Conservation (phyloP, 1,140 invertebrate genomes). For the Scaptomyza hsui region DNA sequence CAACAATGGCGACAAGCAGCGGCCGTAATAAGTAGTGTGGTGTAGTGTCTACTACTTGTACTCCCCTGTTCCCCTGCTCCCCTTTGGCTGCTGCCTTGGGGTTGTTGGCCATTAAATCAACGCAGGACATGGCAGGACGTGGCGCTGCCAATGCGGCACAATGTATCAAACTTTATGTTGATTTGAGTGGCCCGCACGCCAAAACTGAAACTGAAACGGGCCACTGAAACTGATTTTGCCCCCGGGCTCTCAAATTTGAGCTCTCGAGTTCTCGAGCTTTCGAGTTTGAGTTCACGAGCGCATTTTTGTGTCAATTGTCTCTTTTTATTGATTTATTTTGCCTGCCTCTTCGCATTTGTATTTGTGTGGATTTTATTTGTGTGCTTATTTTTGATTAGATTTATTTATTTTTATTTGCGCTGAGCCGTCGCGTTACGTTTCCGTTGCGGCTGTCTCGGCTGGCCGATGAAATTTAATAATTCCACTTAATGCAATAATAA, state of each 20-base stretch:
- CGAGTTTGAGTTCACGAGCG: slow-evolving; percentile 1
- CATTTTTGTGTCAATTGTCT: slow-evolving; percentile 53
- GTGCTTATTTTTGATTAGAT: slow-evolving; percentile 83
- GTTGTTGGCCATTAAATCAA: slow-evolving; percentile 75
- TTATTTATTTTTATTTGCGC: slow-evolving; percentile 82
- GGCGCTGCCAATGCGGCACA: slow-evolving; percentile 71
- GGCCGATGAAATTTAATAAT: slow-evolving; percentile 81
- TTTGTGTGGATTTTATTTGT: slow-evolving; percentile 72
- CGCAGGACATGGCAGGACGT: slow-evolving; percentile 71
- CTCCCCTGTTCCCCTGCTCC: background rate
- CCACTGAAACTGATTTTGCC: slow-evolving; percentile 6
- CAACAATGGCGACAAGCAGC: slow-evolving; percentile 79
- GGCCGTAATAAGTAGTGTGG: slow-evolving; percentile 74
- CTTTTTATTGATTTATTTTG: slow-evolving; percentile 58
- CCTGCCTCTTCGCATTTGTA: slow-evolving; percentile 18
- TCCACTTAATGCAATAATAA: slow-evolving; percentile 83
- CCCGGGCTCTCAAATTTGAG: background rate
- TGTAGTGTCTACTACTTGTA: slow-evolving; percentile 17
- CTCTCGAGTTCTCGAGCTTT: background rate
- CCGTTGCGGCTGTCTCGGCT: slow-evolving; percentile 40
- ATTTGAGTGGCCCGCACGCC: slow-evolving; percentile 70
- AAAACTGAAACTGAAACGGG: slow-evolving; percentile 32
- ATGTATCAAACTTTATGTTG: slow-evolving; percentile 83
- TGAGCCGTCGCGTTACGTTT: slow-evolving; percentile 56
- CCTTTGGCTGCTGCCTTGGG: slow-evolving; percentile 18